Evolutionary conservation across 1,140 invertebrate species (phyloP), one percentile per base, ranked within the genome.

Genomic region (Danaus plexippus): DNA sequence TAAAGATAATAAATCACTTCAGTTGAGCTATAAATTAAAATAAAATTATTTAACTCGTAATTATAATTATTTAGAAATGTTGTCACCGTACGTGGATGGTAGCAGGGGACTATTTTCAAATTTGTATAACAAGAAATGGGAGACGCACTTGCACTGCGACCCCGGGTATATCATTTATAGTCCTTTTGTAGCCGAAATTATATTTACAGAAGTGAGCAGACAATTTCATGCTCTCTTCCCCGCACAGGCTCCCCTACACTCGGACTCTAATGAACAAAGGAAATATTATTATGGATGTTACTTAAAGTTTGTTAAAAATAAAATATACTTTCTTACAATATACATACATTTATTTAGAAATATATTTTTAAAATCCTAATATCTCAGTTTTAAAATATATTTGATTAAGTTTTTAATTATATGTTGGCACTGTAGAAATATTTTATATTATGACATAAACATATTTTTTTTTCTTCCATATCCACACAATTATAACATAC

Each of bases 191-290:
- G 74, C 77, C 80, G 69, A 87, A 87, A 87, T 87, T 85, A 87
- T 87, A 87, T 87, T 87, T 87, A 83, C 80, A 85, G 79, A 87
- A 87, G 84, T 87, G 84, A 87, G 80, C 79, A 87, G 84, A 87
- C 81, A 87, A 87, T 87, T 87, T 87, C 84, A 87, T 80, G 84
- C 69, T 85, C 79, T 84, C 81, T 84, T 81, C 84, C 77, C 70
- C 69, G 65, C 69, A 64, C 22, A 32, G 22, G 22, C 22, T 32
- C 77, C 77, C 78, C 66, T 61, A 61, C 63, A 57, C 54, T 73
- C 22, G 80, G 75, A 83, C 81, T 84, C 76, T 85, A 83, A 86
- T 86, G 80, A 86, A 73, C 71, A 52, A 64, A 54, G 52, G 67
- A 61, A 47, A 70, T 57, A 41, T 40, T 69, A 66, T 54, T 52